Percentiles rank a stretch among this genome's conserved stretches.
Conservation (phyloP, 2,888 invertebrate genomes). For the Perizoma affinitatum region DNA sequence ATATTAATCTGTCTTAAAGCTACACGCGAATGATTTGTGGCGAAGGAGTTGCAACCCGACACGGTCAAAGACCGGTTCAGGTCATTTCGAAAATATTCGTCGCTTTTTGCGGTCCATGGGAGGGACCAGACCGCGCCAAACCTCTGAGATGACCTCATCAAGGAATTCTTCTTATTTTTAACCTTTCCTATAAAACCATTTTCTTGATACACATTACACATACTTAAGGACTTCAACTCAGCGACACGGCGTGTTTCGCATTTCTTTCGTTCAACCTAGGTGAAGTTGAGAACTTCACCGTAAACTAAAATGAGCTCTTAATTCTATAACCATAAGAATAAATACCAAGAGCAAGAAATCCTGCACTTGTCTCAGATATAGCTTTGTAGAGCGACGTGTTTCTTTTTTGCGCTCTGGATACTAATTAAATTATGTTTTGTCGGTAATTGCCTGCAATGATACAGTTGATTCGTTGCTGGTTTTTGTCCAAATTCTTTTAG, state of each 20-base stretch:
- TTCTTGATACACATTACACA: conserved; percentile 37
- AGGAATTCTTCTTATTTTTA: conserved; percentile 53
- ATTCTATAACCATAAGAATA: neutral
- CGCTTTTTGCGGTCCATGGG: conserved; percentile 50
- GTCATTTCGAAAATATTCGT: conserved; percentile 73
- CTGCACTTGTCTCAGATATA: conserved; percentile 5
- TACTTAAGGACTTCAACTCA: conserved; percentile 12
- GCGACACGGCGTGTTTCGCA: neutral
- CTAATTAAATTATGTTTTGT: conserved; percentile 48
- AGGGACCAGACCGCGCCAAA: conserved; percentile 48
- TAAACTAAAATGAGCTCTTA: conserved; percentile 11
- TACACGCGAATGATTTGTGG: conserved; percentile 66
- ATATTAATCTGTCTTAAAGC: conserved; percentile 39
- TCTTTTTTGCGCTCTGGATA: conserved; percentile 40
- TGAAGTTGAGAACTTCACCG: neutral
- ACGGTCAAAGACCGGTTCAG: conserved; percentile 80
- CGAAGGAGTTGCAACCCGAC: conserved; percentile 59
- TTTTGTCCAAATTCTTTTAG: conserved; percentile 23
- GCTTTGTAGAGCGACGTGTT: neutral
- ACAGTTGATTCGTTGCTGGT: conserved; percentile 21
- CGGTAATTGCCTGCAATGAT: conserved; percentile 26
- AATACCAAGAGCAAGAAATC: conserved; percentile 5
- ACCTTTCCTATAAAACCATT: conserved; percentile 42
- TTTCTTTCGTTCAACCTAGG: neutral
- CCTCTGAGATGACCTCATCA: conserved; percentile 71